A percentile compares a stretch with the other conserved stretches of the same genome.
These are phyloP conservation scores for Accipiter virgatus DNA, from an alignment of 2,113 vertebrate species.

Conservation along the genomic window DNA sequence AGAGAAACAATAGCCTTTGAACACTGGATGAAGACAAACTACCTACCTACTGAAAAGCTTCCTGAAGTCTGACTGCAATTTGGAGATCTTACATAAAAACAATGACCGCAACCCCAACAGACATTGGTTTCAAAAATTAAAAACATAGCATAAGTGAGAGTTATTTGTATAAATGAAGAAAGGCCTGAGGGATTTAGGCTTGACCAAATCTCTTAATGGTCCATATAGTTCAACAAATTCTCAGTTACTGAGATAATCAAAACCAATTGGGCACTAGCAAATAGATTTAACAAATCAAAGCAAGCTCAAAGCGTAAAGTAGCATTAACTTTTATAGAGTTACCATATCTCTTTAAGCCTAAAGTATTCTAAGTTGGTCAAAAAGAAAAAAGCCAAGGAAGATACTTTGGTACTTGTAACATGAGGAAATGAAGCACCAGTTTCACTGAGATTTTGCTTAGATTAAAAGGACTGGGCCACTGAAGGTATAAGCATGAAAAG, in stretches of 20 bases:
- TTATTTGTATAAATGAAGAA: not conserved
- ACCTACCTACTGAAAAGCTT: not conserved
- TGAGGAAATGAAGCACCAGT: not conserved
- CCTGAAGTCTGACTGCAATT: not conserved
- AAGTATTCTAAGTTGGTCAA: not conserved
- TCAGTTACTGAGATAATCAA: not conserved
- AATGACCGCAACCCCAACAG: not conserved
- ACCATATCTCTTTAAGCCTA: not conserved
- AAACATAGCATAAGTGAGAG: not conserved
- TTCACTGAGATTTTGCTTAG: not conserved
- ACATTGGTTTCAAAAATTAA: not conserved
- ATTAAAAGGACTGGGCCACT: not conserved
- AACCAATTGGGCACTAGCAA: not conserved
- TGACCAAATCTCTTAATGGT: not conserved
- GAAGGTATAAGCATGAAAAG: not conserved
- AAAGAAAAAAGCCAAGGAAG: not conserved
- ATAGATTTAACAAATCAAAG: not conserved
- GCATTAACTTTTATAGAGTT: not conserved
- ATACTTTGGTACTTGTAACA: not conserved
- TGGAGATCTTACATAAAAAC: not conserved
- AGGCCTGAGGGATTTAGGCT: not conserved
- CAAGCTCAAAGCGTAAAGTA: not conserved
- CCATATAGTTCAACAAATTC: not conserved
- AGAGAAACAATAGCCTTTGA: not conserved
- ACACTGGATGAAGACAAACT: not conserved